These are phyloP conservation scores for Chascanopsetta lugubris DNA, from an alignment of 2,113 vertebrate genomes.

Conservation along the genomic window DNA sequence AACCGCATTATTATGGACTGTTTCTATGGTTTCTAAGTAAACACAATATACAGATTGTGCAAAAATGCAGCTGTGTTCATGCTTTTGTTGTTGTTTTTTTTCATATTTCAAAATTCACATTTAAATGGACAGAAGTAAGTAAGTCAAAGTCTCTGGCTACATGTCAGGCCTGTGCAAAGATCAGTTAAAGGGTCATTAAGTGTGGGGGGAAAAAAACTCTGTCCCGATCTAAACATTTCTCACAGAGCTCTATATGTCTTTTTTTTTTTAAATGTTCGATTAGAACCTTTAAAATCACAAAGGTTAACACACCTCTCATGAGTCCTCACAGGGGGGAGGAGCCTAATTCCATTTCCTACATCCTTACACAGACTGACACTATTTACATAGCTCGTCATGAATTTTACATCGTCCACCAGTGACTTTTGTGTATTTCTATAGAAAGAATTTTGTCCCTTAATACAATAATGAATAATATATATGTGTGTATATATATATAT, in stretches of 20 bases:
- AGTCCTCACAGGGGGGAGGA: too few relatives aligned
- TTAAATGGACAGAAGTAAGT: conserved; percentile 64
- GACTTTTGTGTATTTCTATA: not conserved
- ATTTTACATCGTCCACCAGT: conserved; percentile 19
- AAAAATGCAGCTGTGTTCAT: conserved; percentile 70
- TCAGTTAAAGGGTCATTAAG: conserved; percentile 31
- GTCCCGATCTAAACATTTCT: too few relatives aligned
- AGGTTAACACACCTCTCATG: conserved; percentile 9
- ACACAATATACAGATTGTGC: conserved; percentile 72
- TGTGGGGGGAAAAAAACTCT: conserved; percentile 13
- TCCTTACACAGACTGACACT: conserved; percentile 36
- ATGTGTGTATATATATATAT: conserved; percentile 47
- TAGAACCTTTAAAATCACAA: conserved; percentile 29
- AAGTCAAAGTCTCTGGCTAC: conserved; percentile 42
- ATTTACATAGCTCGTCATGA: conserved; percentile 38
- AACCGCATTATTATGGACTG: conserved; percentile 21
- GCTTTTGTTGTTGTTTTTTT: conserved; percentile 57
- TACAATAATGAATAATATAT: conserved; percentile 53
- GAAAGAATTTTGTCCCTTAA: conserved; percentile 24
- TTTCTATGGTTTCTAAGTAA: too few relatives aligned
- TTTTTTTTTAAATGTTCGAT: too few relatives aligned
- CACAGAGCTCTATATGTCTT: too few relatives aligned
- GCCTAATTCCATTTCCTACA: conserved; percentile 8
- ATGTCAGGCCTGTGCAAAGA: conserved; percentile 60
- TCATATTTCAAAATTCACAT: conserved; percentile 57